These are phyloP conservation scores for Stictonetta naevosa DNA, from an alignment of 2,113 vertebrate genomes.

Conservation along the genomic window DNA sequence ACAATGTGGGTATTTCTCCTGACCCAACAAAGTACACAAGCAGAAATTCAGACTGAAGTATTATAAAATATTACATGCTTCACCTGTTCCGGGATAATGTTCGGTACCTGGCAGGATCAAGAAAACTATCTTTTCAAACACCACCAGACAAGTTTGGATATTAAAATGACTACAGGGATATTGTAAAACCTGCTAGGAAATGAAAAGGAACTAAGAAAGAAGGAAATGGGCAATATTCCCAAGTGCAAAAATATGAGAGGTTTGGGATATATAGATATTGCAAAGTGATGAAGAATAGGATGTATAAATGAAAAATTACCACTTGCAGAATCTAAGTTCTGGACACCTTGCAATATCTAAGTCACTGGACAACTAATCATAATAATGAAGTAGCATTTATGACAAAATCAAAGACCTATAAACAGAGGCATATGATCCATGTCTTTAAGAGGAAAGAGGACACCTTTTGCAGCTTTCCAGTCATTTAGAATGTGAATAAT, in stretches of 20 bases:
- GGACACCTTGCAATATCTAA: neutral
- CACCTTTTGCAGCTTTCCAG: neutral
- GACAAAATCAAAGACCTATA: neutral
- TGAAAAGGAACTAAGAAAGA: neutral
- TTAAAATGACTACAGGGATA: neutral
- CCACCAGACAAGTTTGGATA: neutral
- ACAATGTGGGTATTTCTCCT: neutral
- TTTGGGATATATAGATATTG: neutral
- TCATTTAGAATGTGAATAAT: neutral
- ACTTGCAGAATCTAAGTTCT: neutral
- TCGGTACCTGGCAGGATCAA: neutral
- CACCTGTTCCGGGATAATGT: neutral
- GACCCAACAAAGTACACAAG: neutral
- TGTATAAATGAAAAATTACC: neutral
- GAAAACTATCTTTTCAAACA: neutral
- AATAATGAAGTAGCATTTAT: neutral
- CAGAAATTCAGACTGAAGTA: neutral
- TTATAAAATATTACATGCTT: neutral
- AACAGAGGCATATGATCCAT: neutral
- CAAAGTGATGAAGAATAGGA: neutral
- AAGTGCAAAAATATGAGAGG: neutral
- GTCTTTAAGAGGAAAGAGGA: neutral
- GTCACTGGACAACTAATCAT: neutral
- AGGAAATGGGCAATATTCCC: neutral
- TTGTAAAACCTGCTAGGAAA: neutral